Percentiles rank a stretch among this genome's conserved stretches.
Conservation (phyloP, 1,140 invertebrate species). For the Eumaeus atala region DNA sequence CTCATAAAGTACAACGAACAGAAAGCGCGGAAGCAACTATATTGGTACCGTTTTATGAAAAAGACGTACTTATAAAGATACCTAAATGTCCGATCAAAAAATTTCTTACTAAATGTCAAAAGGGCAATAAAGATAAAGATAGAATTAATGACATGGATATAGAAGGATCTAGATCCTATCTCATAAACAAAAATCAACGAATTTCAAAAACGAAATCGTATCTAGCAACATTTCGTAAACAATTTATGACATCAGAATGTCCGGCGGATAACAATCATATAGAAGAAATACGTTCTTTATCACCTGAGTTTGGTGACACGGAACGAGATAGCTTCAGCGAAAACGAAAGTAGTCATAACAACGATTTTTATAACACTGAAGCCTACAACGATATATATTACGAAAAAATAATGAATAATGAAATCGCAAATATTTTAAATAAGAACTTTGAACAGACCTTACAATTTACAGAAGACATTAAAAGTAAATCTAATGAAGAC, state of each 20-base stretch:
- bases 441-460: constrained; percentile 42
- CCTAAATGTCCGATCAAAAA: constrained; percentile 37
- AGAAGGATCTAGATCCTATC: constrained; percentile 33
- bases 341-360: constrained; percentile 25
- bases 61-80: constrained; percentile 58
- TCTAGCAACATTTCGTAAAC: constrained; percentile 57
- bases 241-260: constrained; percentile 31
- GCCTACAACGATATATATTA: constrained; percentile 65
- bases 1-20: too few relatives aligned
- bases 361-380: constrained; percentile 59
- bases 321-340: constrained; percentile 53
- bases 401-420: constrained; percentile 47
- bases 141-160: constrained; percentile 25
- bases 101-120: constrained; percentile 27
- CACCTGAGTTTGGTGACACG: constrained; percentile 59
- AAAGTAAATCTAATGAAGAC: constrained; percentile 33
- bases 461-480: constrained; percentile 34
- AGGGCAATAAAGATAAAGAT: constrained; percentile 23
- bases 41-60: constrained; percentile 63
- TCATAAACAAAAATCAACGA: constrained; percentile 45
- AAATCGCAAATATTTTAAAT: constrained; percentile 41
- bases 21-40: constrained; percentile 40
- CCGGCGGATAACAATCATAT: constrained; percentile 19
- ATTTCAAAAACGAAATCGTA: constrained; percentile 39
- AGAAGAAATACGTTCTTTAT: constrained; percentile 53